Evolutionary conservation across 2,888 invertebrate species (phyloP).

Genomic region (Cosmopolites sordidus): DNA sequence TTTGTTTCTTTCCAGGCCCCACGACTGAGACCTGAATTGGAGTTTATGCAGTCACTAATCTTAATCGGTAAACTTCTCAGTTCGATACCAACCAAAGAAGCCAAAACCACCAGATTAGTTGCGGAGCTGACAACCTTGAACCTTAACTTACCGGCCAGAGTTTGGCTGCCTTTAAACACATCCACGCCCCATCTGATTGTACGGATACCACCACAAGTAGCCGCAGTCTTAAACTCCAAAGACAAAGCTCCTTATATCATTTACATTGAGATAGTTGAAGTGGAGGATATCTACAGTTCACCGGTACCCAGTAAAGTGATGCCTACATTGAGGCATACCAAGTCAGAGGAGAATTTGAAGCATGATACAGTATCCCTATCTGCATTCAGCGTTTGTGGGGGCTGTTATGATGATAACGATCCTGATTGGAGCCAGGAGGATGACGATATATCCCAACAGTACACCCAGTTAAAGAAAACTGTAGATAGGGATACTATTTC

Average conservation of each 20-base stretch:
- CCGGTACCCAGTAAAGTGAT: conserved; percentile 87
- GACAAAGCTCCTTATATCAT: conserved; percentile 98
- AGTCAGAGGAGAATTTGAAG: conserved; percentile 86
- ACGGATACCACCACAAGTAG: conserved; percentile 93
- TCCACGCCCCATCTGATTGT: conserved; percentile 86
- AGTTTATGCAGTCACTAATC: conserved; percentile 84
- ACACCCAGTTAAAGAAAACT: conserved; percentile 61
- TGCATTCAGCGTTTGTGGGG: conserved; percentile 54
- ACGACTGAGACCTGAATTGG: conserved; percentile 75
- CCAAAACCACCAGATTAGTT: conserved; percentile 85
- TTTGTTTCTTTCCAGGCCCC: conserved; percentile 68
- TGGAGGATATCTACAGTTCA: conserved; percentile 75
- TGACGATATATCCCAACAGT: conserved; percentile 84
- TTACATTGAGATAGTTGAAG: conserved; percentile 94
- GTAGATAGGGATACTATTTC: conserved; percentile 79
- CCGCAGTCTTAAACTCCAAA: conserved; percentile 98
- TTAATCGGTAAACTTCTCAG: conserved; percentile 80
- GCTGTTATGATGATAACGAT: conserved; percentile 55
- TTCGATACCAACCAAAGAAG: conserved; percentile 80
- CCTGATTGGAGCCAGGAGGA: conserved; percentile 93
- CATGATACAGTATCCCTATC: conserved; percentile 46
- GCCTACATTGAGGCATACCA: conserved; percentile 78
- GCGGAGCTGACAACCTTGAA: conserved; percentile 92
- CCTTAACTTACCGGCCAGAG: conserved; percentile 93
- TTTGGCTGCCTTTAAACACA: conserved; percentile 93